Evolutionary conservation across 2,113 vertebrate genomes (phyloP), one percentile per base, ranked within the genome.

Genomic region (Lathamus discolor): DNA sequence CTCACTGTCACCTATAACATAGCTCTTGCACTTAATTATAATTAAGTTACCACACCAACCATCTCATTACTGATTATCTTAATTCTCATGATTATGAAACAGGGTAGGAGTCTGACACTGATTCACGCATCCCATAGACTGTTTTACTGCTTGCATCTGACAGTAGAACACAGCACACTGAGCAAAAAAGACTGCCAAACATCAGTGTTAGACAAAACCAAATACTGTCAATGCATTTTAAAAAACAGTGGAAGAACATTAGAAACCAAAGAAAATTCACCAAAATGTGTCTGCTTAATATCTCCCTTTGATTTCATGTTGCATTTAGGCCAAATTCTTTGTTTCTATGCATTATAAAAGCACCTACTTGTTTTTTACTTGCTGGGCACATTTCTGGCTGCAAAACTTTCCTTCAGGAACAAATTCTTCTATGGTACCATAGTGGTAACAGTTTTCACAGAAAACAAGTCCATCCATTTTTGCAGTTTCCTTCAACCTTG

Each of bases 331-430:
- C 57, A 87, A 59, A 77, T 83, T 76, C 52, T 68, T 83, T 70
- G 51, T 49, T 78, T 87, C 55, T 64, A 90, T 55, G 62, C 52
- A 81, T 88, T 73, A 51, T 44, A 80, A 66, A 67, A 93, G 91
- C 86, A 98, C 98, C 97, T 98, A 99, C 98, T 98, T 98, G 96
- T 98, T 98, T 95, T 98, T 98, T 54, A 96, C 63, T 91, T 98
- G 98, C 83, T 98, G 98, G 70, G 97, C 96, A 97, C 98, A 99
- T 69, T 97, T 98, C 92, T 98, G 98, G 95, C 98, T 98, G 98
- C 98, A 98, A 96, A 97, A 97, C 80, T 96, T 98, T 92, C 98
- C 98, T 95, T 98, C 98, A 88, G 98, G 94, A 95, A 97, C 97
- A 97, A 98, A 98, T 86, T 98, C 98, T 51, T 98, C 97, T 78